These are phyloP conservation scores for Papilio polyxenes DNA, from an alignment of 1,140 invertebrate genomes.

Conservation along the genomic window DNA sequence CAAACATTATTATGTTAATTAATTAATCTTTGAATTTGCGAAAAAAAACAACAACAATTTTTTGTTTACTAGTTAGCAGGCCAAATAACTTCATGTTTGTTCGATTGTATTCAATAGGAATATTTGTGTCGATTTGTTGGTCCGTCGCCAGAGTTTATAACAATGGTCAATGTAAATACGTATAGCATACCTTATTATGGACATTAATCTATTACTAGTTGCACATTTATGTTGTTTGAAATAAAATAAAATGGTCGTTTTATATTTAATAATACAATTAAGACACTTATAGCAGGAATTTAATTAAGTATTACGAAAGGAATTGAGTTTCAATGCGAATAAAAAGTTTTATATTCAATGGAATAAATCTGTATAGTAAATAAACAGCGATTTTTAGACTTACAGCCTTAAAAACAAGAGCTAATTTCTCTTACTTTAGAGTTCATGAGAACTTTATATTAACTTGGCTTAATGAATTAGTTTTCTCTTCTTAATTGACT, in stretches of 20 bases:
- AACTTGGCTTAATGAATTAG: constrained; percentile 43
- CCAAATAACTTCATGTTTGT: constrained; percentile 11
- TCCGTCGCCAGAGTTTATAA: constrained; percentile 22
- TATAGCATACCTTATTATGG: not conserved
- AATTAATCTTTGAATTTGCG: not conserved
- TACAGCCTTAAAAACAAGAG: not conserved
- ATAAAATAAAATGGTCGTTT: not conserved
- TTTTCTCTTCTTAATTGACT: constrained; percentile 51
- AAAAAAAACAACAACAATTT: not conserved
- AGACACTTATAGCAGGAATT: not conserved
- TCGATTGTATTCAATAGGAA: constrained; percentile 32
- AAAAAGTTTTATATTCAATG: not conserved
- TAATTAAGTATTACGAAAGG: not conserved
- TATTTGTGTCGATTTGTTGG: constrained; percentile 14
- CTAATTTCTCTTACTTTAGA: not conserved
- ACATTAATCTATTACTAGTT: not conserved
- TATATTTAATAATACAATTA: too few relatives aligned
- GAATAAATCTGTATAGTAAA: not conserved
- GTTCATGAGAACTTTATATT: constrained; percentile 38
- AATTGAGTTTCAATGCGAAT: not conserved
- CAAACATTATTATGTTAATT: not conserved
- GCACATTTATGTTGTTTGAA: not conserved
- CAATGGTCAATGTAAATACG: not conserved
- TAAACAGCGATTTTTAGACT: not conserved
- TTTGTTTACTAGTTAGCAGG: constrained; percentile 10